Conservation (phyloP, 2,113 vertebrate species). For the Oncorhynchus mykiss region DNA sequence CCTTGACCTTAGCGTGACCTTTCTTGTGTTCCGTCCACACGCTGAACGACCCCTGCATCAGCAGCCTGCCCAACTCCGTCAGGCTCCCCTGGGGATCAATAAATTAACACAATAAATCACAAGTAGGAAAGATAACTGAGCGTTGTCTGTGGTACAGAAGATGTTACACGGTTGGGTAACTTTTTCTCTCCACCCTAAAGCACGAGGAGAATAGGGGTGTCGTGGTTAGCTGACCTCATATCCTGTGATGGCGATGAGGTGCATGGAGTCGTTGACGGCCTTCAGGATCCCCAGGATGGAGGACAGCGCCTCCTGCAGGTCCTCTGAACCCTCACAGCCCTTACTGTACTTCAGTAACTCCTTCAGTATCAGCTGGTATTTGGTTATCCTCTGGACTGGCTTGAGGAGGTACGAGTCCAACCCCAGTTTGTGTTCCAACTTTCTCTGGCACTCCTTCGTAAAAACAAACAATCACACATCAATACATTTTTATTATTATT, state of each 20-base stretch:
- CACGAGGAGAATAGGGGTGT: neutral
- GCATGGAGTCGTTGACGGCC: constrained; percentile 98
- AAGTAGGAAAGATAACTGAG: no score
- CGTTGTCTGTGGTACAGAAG: no score
- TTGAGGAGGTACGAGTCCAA: constrained; percentile 98
- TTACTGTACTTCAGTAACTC: constrained; percentile 96
- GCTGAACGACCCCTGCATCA: constrained; percentile 97
- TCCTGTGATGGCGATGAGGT: constrained; percentile 97
- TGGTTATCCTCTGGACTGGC: constrained; percentile 97
- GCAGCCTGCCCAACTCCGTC: constrained; percentile 87
- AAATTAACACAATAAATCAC: neutral
- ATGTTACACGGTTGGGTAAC: no score
- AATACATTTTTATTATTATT: no score
- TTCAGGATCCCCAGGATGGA: constrained; percentile 98
- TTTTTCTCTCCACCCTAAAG: no score
- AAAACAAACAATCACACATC: constrained; percentile 2
- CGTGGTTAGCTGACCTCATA: constrained; percentile 81
- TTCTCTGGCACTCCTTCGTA: constrained; percentile 91
- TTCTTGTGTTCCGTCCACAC: constrained; percentile 98
- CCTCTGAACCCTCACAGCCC: constrained; percentile 87
- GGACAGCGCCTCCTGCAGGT: constrained; percentile 93
- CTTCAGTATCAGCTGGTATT: constrained; percentile 96
- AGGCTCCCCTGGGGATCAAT: constrained; percentile 84
- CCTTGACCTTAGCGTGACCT: constrained; percentile 95
- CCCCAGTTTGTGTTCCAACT: constrained; percentile 95